A percentile compares a stretch with the other conserved stretches of the same genome.
These are phyloP conservation scores for Aphaenogaster ashmeadi DNA, from an alignment of 1,140 invertebrate species.

Conservation along the genomic window DNA sequence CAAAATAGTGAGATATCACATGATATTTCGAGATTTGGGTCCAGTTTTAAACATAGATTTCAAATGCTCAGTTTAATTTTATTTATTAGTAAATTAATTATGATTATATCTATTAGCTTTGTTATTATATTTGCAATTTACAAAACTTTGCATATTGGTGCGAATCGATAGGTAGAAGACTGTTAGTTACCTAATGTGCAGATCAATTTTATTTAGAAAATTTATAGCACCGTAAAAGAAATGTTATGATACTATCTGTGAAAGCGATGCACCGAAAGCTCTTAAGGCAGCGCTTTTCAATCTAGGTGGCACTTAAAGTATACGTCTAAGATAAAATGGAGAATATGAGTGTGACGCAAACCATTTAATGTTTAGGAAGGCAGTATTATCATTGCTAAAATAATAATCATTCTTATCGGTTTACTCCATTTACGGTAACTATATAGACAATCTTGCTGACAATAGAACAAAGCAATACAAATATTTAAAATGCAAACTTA, in stretches of 20 bases:
- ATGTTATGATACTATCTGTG: conserved; percentile 36
- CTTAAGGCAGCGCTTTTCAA: conserved; percentile 42
- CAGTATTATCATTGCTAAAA: background rate
- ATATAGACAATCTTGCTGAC: background rate
- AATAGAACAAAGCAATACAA: background rate
- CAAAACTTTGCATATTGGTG: background rate
- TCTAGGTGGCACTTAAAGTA: conserved; percentile 18
- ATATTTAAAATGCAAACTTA: background rate
- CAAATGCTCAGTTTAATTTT: background rate
- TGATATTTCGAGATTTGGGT: background rate
- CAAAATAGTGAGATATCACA: background rate
- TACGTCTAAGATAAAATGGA: conserved; percentile 30
- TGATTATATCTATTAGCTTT: background rate
- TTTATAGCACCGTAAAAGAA: conserved; percentile 27
- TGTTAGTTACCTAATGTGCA: conserved; percentile 34
- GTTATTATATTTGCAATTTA: background rate
- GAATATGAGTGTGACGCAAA: background rate
- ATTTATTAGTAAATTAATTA: background rate
- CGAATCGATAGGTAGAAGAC: background rate
- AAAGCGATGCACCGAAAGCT: conserved; percentile 17
- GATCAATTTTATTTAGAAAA: conserved; percentile 35
- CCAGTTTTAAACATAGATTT: background rate
- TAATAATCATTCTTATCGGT: background rate
- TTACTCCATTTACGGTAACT: background rate
- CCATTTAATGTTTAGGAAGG: background rate